These are phyloP conservation scores for Hippocampus kuda DNA, from an alignment of 2,797 vertebrate genomes.

Conservation along the genomic window DNA sequence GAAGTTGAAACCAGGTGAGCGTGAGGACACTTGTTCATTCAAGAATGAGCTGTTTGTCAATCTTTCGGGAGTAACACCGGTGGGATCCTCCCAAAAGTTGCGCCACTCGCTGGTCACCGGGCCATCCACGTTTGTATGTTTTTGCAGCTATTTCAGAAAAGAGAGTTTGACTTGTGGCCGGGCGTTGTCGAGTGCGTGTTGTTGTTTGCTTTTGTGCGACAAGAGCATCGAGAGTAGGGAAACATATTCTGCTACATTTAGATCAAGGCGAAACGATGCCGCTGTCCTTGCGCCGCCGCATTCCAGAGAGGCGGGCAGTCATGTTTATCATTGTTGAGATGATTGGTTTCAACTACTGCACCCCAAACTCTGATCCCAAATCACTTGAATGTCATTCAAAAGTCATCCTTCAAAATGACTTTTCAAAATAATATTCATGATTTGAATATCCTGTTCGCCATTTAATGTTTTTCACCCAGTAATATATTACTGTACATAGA, in stretches of 20 bases:
- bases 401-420: too few species aligned
- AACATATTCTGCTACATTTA: not conserved
- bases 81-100: not conserved
- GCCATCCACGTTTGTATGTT: slow-evolving; percentile 1
- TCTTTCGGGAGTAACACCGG: not conserved
- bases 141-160: not conserved
- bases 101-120: not conserved
- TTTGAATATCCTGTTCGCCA: too few species aligned
- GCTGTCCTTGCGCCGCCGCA: not conserved
- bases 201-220: not conserved
- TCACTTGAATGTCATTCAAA: too few species aligned
- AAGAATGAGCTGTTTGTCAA: too few species aligned
- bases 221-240: not conserved
- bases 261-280: too few species aligned
- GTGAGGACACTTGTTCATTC: not conserved
- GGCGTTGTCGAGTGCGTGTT: not conserved
- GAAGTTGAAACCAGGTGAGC: slow-evolving; percentile 52
- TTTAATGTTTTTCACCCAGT: too few species aligned
- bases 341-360: too few species aligned
- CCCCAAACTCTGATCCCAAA: too few species aligned
- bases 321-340: too few species aligned
- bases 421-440: too few species aligned
- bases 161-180: not conserved
- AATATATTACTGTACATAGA: too few species aligned
- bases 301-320: not conserved